A percentile compares a stretch with the other conserved stretches of the same genome.
phyloP scores from a whole-genome alignment of 2,113 vertebrate species.

The Nicator chloris region DNA sequence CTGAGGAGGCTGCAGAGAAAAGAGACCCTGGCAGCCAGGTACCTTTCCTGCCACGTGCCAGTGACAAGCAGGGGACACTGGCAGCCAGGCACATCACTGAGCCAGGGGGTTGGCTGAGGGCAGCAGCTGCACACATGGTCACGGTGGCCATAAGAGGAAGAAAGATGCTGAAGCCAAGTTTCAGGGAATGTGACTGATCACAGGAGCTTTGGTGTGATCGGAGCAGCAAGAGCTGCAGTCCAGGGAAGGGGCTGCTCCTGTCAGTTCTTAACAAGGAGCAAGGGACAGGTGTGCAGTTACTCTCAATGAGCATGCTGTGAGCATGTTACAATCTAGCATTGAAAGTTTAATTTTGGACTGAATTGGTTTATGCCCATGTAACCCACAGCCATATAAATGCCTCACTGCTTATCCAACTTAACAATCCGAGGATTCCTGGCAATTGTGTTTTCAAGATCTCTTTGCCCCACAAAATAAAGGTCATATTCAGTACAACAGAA shows the following conservation, averaged over 20 bases:
- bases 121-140: constrained; percentile 1
- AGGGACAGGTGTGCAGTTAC: not conserved
- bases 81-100: not conserved
- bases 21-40: not conserved
- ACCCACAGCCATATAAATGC: not conserved
- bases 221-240: not conserved
- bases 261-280: not conserved
- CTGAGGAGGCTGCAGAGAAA: not conserved
- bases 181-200: not conserved
- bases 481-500: not conserved
- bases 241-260: not conserved
- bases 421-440: not conserved
- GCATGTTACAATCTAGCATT: not conserved
- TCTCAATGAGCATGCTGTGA: not conserved
- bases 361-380: not conserved
- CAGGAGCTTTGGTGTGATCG: not conserved
- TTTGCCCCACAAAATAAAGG: constrained; percentile 29
- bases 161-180: constrained; percentile 1
- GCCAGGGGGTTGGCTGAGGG: not conserved
- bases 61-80: not conserved
- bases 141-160: constrained; percentile 28
- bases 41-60: not conserved
- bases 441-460: not conserved
- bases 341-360: not conserved
- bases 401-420: not conserved